Evolutionary conservation across 2,113 vertebrate species (phyloP).

Genomic region (Elephantulus edwardii): DNA sequence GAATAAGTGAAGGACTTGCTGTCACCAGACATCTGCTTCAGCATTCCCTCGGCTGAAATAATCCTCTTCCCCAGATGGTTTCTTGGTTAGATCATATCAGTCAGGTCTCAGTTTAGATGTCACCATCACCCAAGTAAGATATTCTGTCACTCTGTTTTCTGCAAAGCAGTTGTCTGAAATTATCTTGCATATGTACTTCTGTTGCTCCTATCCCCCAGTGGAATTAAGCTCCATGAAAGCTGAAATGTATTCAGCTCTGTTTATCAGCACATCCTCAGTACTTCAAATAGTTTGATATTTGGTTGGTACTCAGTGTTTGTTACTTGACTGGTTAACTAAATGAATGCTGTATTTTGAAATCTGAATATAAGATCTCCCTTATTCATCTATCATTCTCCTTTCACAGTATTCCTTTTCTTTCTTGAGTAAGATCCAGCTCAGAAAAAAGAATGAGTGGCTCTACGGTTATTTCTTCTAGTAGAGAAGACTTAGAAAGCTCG

Average conservation of each 20-base stretch:
- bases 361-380: neutral
- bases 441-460: neutral
- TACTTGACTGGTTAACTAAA: neutral
- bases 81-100: neutral
- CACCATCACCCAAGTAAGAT: neutral
- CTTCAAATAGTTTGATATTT: neutral
- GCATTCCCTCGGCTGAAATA: neutral
- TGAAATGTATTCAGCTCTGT: neutral
- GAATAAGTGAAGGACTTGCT: neutral
- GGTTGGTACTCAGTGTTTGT: neutral
- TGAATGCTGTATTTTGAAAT: neutral
- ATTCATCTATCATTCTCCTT: neutral
- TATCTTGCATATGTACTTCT: neutral
- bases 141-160: neutral
- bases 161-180: neutral
- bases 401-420: slow-evolving; percentile 10
- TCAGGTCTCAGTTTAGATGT: neutral
- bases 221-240: neutral
- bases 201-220: neutral
- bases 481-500: neutral
- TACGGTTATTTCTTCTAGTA: neutral
- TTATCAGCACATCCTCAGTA: neutral
- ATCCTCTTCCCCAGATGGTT: neutral
- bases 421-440: neutral
- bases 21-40: neutral